phyloP scores from a whole-genome alignment of 2,113 vertebrate species.

The Ictalurus punctatus region DNA sequence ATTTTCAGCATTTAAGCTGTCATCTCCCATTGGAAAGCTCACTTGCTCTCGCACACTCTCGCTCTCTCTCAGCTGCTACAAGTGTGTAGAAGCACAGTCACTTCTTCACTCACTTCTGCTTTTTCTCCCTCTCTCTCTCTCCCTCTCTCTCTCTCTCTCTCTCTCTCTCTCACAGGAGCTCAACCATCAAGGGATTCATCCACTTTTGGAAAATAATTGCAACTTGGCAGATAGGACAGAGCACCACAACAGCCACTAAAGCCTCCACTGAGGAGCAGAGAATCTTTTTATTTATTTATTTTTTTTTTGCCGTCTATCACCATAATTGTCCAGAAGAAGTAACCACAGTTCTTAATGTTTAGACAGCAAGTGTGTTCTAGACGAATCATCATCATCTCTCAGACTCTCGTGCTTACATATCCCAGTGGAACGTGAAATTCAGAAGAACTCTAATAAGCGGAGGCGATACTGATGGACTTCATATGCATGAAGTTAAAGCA shows the following conservation, averaged over 20 bases:
- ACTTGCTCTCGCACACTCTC: slow-evolving; percentile 38
- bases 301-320: neutral
- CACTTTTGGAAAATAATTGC: slow-evolving; percentile 31
- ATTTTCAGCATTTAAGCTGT: slow-evolving; percentile 59
- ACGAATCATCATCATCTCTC: neutral
- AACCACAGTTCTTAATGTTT: neutral
- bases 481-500: neutral
- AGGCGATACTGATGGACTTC: neutral
- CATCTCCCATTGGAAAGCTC: slow-evolving; percentile 52
- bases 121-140: no score
- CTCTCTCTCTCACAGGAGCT: slow-evolving; percentile 11
- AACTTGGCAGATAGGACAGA: slow-evolving; percentile 13
- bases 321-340: neutral
- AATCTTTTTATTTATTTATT: neutral
- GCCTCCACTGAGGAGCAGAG: neutral
- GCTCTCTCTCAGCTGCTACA: slow-evolving; percentile 39
- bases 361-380: neutral
- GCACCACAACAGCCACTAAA: slow-evolving; percentile 9
- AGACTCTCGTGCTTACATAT: neutral
- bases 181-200: slow-evolving; percentile 20
- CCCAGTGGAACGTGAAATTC: neutral
- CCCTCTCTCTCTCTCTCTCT: slow-evolving; percentile 11
- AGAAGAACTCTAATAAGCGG: neutral
- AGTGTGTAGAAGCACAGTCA: slow-evolving; percentile 46
- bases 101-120: slow-evolving; percentile 48